Base-by-base conservation (phyloP, 2,113 vertebrate species). In the Myrmecophaga tridactyla region DNA sequence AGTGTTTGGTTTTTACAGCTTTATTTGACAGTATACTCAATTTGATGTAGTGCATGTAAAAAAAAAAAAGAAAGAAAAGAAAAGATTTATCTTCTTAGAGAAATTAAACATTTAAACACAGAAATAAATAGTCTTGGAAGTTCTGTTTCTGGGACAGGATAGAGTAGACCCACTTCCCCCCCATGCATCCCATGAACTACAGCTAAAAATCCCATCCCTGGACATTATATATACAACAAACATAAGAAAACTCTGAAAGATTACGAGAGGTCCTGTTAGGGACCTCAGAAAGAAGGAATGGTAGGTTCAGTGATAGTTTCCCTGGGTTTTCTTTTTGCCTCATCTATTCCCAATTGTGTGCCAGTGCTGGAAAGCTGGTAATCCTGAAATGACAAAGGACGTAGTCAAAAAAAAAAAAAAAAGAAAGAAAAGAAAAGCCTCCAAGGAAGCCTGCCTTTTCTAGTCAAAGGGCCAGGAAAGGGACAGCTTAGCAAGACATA, bases 371-470 rank as follows among this genome's bases (percentile, higher is more conserved):
- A 15, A 53, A 92, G 15, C 7, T 10, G 56, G 23, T 29, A 67
- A 48, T 21, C 34, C 29, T 20, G 25, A 69, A 25, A 58, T 2
- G 11, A 29, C 21, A 51, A 3, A 18, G 51, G 56, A 4, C 7
- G 36, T 11, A 53, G 51, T 3, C 10, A 58, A 58, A 58, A 58
- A 58, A 58, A 20, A 21, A 58, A 58, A 56, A 18, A 58, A 58
- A 58, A 58, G 7, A 21, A 58, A 58, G 21, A 18, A 58, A 58
- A 18, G 3, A 15, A 7, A 62, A 48, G 34, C 0, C 21, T 7
- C 7, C 13, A n/a, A 77, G 72, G 46, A 53, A 63, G 8, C 23
- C 53, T 2, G 0, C 4, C 69, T 4, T 3, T 11, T n/a, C 3
- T n/a, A 43, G 18, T 31, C 15, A 43, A 21, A 87, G 27, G 6